A percentile compares a stretch with the other conserved stretches of the same genome.
Evolutionary conservation across 2,113 vertebrate genomes (phyloP).

Genomic region (Ciconia maguari): DNA sequence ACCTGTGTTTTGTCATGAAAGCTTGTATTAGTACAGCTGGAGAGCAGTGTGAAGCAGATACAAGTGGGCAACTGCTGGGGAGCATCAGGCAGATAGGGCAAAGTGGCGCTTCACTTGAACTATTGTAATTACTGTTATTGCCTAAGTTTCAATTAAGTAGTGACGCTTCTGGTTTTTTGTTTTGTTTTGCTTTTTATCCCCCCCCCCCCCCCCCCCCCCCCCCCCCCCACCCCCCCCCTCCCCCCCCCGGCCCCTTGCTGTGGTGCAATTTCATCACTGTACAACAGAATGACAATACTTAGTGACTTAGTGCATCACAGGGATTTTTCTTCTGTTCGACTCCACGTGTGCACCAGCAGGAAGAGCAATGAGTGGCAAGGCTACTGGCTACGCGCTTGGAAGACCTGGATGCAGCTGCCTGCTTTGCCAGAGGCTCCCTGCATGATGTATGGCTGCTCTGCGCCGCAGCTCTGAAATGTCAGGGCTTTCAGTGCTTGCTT

Average conservation of each 20-base stretch:
- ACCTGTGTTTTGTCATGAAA: neutral
- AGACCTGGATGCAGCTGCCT: conserved; percentile 7
- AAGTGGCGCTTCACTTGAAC: neutral
- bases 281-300: neutral
- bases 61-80: neutral
- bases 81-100: neutral
- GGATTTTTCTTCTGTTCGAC: neutral
- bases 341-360: neutral
- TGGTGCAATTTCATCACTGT: neutral
- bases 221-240: fast-evolving
- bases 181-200: neutral
- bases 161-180: neutral
- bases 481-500: conserved; percentile 2
- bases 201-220: fast-evolving
- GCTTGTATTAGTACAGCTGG: neutral
- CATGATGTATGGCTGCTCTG: neutral
- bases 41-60: neutral
- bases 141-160: neutral
- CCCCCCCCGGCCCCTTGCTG: fast-evolving
- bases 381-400: fast-evolving
- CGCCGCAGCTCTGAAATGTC: neutral
- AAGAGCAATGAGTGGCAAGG: neutral
- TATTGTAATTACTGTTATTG: neutral
- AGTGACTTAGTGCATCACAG: neutral
- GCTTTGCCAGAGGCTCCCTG: neutral